A percentile compares a stretch with the other conserved stretches of the same genome.
These are phyloP conservation scores for Rousettus madagascariensis DNA, from an alignment of 2,797 vertebrate species.

Conservation along the genomic window DNA sequence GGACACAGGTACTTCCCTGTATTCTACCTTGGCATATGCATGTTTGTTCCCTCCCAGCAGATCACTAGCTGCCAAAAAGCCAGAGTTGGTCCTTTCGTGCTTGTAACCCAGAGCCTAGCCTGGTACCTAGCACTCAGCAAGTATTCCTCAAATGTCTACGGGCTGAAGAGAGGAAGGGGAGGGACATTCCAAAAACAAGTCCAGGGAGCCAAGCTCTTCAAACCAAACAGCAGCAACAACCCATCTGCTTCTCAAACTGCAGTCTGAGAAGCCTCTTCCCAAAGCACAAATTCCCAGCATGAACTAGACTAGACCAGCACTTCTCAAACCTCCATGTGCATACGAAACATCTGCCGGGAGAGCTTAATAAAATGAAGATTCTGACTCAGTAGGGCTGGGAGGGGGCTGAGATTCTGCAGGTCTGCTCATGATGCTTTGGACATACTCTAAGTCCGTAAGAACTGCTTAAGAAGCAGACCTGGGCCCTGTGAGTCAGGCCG, in stretches of 20 bases:
- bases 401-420: background rate
- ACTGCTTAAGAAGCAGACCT: background rate
- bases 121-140: background rate
- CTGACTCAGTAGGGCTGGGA: background rate
- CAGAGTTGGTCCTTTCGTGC: background rate
- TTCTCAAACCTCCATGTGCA: background rate
- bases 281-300: background rate
- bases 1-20: background rate
- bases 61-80: background rate
- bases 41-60: background rate
- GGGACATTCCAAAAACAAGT: background rate
- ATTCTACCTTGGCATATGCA: background rate
- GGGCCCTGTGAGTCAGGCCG: background rate
- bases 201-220: background rate
- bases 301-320: rapidly evolving
- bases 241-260: background rate
- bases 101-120: background rate
- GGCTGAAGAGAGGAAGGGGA: background rate
- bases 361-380: background rate
- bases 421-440: background rate
- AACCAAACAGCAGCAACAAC: background rate
- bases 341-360: background rate
- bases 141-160: background rate
- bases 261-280: background rate
- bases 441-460: background rate